Conservation (phyloP, 2,888 invertebrate genomes). For the Galeruca laticollis region DNA sequence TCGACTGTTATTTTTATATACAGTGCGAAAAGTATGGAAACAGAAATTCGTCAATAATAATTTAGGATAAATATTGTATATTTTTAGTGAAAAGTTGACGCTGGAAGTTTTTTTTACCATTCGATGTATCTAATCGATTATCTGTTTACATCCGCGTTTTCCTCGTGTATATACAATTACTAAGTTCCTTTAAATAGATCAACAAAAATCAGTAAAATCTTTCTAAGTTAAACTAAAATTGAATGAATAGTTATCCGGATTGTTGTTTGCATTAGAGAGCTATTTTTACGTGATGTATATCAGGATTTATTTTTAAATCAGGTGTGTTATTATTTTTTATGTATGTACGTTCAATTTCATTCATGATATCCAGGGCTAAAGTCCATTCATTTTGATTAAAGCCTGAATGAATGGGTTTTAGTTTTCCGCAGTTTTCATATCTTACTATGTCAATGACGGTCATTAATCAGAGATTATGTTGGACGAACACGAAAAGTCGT, state of each 20-base stretch:
- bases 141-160: constrained; percentile 9
- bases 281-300: constrained; percentile 21
- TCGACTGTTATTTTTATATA: too few relatives aligned
- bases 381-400: constrained; percentile 30
- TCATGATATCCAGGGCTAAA: constrained; percentile 12
- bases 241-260: neutral
- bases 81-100: neutral
- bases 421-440: constrained; percentile 21
- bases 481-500: constrained; percentile 10
- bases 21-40: too few relatives aligned
- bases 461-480: constrained; percentile 16
- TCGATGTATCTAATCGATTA: neutral
- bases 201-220: neutral
- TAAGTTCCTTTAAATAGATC: neutral
- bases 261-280: constrained; percentile 16
- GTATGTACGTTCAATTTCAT: constrained; percentile 22
- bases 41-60: too few relatives aligned
- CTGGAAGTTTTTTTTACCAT: neutral
- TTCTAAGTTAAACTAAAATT: constrained; percentile 13
- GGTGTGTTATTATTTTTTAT: constrained; percentile 23
- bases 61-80: too few relatives aligned
- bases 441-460: constrained; percentile 19
- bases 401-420: constrained; percentile 13
- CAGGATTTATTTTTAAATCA: constrained; percentile 25
- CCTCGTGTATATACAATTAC: neutral